Conservation (phyloP, 2,888 invertebrate species). For the Apomyelois bistriatella region DNA sequence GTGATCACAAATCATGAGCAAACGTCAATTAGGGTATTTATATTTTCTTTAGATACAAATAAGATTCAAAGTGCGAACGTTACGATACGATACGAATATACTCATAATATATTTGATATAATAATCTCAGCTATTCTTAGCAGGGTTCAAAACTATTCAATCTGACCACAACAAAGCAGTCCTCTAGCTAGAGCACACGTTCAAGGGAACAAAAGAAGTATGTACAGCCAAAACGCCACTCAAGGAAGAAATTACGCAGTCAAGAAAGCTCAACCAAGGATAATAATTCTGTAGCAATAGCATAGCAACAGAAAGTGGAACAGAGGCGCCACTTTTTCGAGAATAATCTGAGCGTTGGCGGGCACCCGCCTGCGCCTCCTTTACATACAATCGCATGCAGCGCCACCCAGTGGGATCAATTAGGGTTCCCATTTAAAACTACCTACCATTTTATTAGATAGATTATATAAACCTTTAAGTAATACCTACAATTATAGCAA, state of each 20-base stretch:
- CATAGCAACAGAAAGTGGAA: slow-evolving; percentile 18
- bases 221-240: too few species aligned
- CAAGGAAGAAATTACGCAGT: background rate
- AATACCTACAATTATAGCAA: too few species aligned
- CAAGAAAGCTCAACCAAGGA: background rate
- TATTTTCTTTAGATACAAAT: too few species aligned
- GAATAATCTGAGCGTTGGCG: slow-evolving; percentile 48
- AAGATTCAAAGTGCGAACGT: too few species aligned
- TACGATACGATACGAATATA: too few species aligned
- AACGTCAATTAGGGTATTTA: background rate
- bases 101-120: too few species aligned
- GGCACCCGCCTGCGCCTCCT: slow-evolving; percentile 69
- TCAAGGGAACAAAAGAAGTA: too few species aligned
- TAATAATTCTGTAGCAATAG: background rate
- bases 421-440: background rate
- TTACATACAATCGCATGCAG: slow-evolving; percentile 70
- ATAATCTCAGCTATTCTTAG: too few species aligned
- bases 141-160: too few species aligned
- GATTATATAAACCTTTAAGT: too few species aligned
- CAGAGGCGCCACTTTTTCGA: slow-evolving; percentile 48
- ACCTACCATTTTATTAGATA: background rate
- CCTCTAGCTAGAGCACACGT: too few species aligned
- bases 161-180: too few species aligned
- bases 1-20: background rate
- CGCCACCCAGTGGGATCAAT: slow-evolving; percentile 10